Evolutionary conservation across 2,888 invertebrate species (phyloP), one percentile per base, ranked within the genome.

Genomic region (Latrodectus elegans): DNA sequence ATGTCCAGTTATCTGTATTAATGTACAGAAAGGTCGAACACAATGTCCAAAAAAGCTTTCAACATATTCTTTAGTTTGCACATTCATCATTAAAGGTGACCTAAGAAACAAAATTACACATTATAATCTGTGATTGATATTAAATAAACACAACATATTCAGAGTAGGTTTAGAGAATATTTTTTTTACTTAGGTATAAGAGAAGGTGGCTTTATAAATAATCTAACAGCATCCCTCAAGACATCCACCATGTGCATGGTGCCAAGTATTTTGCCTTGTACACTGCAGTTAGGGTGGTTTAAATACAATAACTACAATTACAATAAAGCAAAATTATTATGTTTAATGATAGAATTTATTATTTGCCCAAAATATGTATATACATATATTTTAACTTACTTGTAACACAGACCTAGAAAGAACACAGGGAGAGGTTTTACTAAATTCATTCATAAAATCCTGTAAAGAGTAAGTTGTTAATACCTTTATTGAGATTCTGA

Each of bases 401-500:
- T 92, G 91, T 9, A 91, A 79, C 17, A 91, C 83, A 38, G 90
- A 90, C 72, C 90, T 83, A 2, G 90, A 90, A 38, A 90, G 72
- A 17, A 91, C 89, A 89, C 90, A 90, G 3, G 90, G 89, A 52
- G 89, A 88, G 91, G 95, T 95, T 72, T 96, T 95, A 91, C 98
- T 98, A 92, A 98, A 98, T 91, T 97, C 97, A 92, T 96, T 95
- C 92, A 98, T 97, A 92, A 97, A 97, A 91, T 98, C 97, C 94
- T 97, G 38, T 4, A 83, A 83, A 78, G 38, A 38, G 38, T 38
- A 38, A 38, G 38, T 6, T 38, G 38, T 6, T 38, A 38, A 3
- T 38, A 38, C 2, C 4, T 38, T 38, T 38, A 38, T 6, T 38
- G 38, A 38, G 38, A 38, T 38, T 38, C 38, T 6, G 38, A 38